phyloP scores from a whole-genome alignment of 2,113 vertebrate genomes.

The Potamarius usumacintae region DNA sequence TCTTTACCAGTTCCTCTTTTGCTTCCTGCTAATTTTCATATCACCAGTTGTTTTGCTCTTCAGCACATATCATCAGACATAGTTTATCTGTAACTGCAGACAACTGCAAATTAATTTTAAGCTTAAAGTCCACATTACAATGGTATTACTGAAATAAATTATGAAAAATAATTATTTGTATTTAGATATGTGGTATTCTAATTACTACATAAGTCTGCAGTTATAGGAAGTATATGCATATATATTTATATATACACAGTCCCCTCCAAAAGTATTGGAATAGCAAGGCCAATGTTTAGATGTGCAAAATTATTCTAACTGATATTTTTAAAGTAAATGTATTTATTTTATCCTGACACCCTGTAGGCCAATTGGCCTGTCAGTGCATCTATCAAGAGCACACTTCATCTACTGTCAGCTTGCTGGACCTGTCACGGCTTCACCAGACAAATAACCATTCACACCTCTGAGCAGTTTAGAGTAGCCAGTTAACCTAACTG shows the following conservation, averaged over 20 bases:
- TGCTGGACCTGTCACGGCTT: too few species aligned
- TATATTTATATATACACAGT: background rate
- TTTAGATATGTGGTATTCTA: background rate
- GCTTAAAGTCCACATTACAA: background rate
- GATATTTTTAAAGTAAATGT: too few species aligned
- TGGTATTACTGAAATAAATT: background rate
- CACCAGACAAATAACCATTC: too few species aligned
- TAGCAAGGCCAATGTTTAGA: background rate
- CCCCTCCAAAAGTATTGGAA: background rate
- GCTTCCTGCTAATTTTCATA: constrained; percentile 79
- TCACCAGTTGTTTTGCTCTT: constrained; percentile 64
- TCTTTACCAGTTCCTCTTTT: constrained; percentile 75
- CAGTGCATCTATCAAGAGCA: too few species aligned
- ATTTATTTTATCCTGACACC: too few species aligned
- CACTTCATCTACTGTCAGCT: too few species aligned
- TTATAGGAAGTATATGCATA: background rate
- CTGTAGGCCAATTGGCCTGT: too few species aligned
- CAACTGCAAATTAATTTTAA: background rate
- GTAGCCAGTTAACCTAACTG: too few species aligned
- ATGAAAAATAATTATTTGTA: background rate
- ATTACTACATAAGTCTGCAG: background rate
- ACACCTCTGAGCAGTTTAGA: too few species aligned
- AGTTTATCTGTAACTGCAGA: background rate
- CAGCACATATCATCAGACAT: constrained; percentile 7
- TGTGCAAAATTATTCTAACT: background rate